Conservation (phyloP, 2,888 invertebrate species). For the Neoscelio sp. region DNA sequence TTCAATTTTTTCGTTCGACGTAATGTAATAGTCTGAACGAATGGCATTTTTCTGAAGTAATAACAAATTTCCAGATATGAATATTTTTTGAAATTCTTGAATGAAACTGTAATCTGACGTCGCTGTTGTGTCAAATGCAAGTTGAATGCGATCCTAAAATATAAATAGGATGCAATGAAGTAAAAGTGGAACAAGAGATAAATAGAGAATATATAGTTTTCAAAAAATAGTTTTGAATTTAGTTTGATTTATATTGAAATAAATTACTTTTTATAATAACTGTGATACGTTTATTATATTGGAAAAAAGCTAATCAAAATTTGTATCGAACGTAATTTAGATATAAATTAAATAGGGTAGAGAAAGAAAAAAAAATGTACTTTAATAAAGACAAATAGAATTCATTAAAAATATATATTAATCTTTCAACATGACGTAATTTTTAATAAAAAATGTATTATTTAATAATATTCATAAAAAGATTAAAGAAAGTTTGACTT, state of each 20-base stretch:
- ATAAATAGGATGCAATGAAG: slow-evolving; percentile 30
- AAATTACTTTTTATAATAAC: too few species aligned
- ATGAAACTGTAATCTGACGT: slow-evolving; percentile 74
- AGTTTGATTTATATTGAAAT: not conserved
- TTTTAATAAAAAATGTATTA: too few species aligned
- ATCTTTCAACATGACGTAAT: too few species aligned
- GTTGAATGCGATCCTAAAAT: slow-evolving; percentile 76
- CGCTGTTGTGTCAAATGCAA: slow-evolving; percentile 76
- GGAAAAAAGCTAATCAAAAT: too few species aligned
- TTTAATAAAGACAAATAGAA: too few species aligned
- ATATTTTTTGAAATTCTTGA: slow-evolving; percentile 75
- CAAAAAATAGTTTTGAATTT: not conserved
- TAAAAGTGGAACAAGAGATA: slow-evolving; percentile 40
- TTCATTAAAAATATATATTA: too few species aligned
- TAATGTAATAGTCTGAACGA: slow-evolving; percentile 73
- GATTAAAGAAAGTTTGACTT: slow-evolving; percentile 37
- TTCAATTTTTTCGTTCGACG: slow-evolving; percentile 74
- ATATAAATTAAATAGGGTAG: too few species aligned
- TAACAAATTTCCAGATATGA: slow-evolving; percentile 77
- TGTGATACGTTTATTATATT: too few species aligned
- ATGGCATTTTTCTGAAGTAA: slow-evolving; percentile 77
- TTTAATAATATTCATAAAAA: not conserved
- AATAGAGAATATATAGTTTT: slow-evolving; percentile 7
- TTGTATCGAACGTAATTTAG: too few species aligned
- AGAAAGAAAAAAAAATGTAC: too few species aligned